Conservation (phyloP, 2,888 invertebrate species). For the Drosophila putrida region DNA sequence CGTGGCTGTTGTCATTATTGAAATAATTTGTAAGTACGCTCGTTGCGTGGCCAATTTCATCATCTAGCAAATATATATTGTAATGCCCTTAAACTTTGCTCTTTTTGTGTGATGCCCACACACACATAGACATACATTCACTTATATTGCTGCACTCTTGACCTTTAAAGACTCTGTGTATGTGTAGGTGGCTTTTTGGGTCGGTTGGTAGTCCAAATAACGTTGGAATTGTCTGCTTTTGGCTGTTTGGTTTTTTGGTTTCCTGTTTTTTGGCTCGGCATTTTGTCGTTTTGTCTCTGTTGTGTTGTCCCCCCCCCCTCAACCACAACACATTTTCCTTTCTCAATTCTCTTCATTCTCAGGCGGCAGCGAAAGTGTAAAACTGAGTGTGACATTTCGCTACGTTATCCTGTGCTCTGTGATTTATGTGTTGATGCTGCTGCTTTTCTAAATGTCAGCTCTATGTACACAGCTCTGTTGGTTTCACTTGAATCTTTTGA, state of each 20-base stretch:
- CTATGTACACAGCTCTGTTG: constrained; percentile 28
- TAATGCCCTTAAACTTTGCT: constrained; percentile 80
- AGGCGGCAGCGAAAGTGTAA: constrained; percentile 50
- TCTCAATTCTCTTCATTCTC: constrained; percentile 7
- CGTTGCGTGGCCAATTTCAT: constrained; percentile 72
- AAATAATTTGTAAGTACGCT: constrained; percentile 52
- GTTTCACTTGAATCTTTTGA: constrained; percentile 43
- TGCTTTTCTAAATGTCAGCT: constrained; percentile 49
- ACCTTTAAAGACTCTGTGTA: constrained; percentile 67
- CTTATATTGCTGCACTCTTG: constrained; percentile 71
- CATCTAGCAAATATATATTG: constrained; percentile 61
- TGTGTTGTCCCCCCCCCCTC: neutral
- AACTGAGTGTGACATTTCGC: constrained; percentile 68
- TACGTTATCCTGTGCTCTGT: constrained; percentile 53
- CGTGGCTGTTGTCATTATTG: constrained; percentile 54
- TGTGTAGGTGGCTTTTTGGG: constrained; percentile 46
- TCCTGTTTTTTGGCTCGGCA: constrained; percentile 32
- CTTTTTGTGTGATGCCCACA: constrained; percentile 62
- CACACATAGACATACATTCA: constrained; percentile 22
- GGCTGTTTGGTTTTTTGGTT: constrained; percentile 40
- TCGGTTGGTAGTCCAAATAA: constrained; percentile 22
- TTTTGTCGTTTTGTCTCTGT: constrained; percentile 38
- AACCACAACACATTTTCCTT: constrained; percentile 1
- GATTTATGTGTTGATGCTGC: constrained; percentile 67
- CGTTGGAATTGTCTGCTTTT: constrained; percentile 57